These are phyloP conservation scores for Pogonophryne albipinna DNA, from an alignment of 2,797 vertebrate species.

Conservation along the genomic window DNA sequence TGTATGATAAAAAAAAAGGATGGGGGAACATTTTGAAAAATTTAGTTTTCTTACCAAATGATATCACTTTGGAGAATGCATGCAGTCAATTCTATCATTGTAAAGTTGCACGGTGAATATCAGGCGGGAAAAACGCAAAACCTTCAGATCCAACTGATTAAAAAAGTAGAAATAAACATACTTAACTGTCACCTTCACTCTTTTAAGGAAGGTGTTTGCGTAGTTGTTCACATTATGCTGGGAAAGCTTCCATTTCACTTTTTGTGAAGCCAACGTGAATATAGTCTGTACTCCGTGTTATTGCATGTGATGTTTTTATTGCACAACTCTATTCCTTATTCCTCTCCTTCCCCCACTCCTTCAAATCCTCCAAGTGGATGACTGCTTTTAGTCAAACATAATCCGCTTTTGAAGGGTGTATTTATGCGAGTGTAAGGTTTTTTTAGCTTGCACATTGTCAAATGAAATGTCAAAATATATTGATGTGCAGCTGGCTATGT, in stretches of 20 bases:
- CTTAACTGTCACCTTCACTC: constrained; percentile 16
- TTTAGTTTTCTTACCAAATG: constrained; percentile 58
- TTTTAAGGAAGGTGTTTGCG: neutral
- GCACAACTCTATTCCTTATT: constrained; percentile 14
- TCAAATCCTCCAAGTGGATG: constrained; percentile 47
- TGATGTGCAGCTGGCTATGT: constrained; percentile 1
- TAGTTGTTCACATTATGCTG: neutral
- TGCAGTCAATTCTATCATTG: constrained; percentile 59
- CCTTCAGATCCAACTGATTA: constrained; percentile 34
- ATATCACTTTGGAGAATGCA: constrained; percentile 48
- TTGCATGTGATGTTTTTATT: constrained; percentile 32
- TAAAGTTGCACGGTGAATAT: constrained; percentile 55
- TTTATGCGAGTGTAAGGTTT: neutral
- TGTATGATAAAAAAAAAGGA: too few species aligned
- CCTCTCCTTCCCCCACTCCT: constrained; percentile 8
- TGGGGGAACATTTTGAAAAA: constrained; percentile 48
- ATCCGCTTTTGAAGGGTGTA: constrained; percentile 38
- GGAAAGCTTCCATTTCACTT: constrained; percentile 8
- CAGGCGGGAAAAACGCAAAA: constrained; percentile 40
- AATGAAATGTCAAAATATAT: neutral
- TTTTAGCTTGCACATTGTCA: neutral
- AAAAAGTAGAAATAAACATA: constrained; percentile 37
- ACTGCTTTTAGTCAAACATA: constrained; percentile 50
- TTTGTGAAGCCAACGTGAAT: constrained; percentile 9
- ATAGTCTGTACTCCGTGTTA: constrained; percentile 11